Evolutionary conservation across 2,113 vertebrate species (phyloP), one percentile per base, ranked within the genome.

Genomic region (Thermophis baileyi): DNA sequence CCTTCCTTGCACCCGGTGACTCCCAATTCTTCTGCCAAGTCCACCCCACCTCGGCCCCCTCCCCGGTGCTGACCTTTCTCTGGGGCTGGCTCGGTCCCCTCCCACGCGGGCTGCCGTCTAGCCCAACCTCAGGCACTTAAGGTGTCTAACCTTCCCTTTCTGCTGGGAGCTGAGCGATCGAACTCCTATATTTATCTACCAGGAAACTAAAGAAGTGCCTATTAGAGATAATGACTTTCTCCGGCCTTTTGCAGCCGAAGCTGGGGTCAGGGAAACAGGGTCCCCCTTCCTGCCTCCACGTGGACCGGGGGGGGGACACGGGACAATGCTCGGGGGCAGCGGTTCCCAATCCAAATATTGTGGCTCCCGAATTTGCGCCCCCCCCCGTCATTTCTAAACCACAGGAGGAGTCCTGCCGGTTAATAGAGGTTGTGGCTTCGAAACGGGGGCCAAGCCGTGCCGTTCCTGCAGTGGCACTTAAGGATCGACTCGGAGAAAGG

Each of bases 151-250:
- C 46, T 94, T 94, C 74, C 24, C 60, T 92, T 91, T 40, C 8
- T 20, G 90, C 91, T 92, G 88, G 93, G 92, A 85, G 91, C 54
- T 24, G 47, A 95, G 92, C 40, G 85, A 30, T 54, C 93, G 44
- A 63, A 94, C 49, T 16, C 40, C 60, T 81, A 27, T 94, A 89
- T 95, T 96, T 95, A 60, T 6, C 87, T 85, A 27, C n/a, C 35
- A 20, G 93, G 93, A 95, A 95, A 95, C 18, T 89, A 89, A 93
- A 95, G 94, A 81, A 91, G 85, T 3, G 91, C 87, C 95, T 90
- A 88, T 93, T 94, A 74, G 93, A 90, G 47, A 27, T 55, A 95
- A 94, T 94, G 92, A 91, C 25, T 95, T 95, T 94, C 90, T 94
- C 91, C 93, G 89, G 16, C 88, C 46, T 92, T 96, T 94, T 92